Evolutionary conservation across 2,888 invertebrate genomes (phyloP).

Genomic region (Slavum lentiscoides): DNA sequence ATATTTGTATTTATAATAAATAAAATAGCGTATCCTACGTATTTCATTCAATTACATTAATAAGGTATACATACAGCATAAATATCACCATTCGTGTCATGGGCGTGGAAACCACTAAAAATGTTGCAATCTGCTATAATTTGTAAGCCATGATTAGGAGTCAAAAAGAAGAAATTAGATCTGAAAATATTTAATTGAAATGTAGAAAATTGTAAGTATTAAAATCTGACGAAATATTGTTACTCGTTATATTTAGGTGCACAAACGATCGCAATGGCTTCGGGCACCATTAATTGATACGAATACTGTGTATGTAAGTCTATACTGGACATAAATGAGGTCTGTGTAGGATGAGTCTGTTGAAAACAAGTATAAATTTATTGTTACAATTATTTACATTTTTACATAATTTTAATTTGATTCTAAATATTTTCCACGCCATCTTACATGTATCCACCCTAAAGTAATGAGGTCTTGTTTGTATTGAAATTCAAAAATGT

Average conservation of each 20-base stretch:
- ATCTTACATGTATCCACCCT: slow-evolving; percentile 97
- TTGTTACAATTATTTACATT: not conserved
- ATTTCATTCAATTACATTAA: not conserved
- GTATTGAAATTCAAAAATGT: slow-evolving; percentile 90
- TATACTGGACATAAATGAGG: slow-evolving; percentile 94
- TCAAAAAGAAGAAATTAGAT: slow-evolving; percentile 86
- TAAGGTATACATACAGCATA: slow-evolving; percentile 71
- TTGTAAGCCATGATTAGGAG: slow-evolving; percentile 83
- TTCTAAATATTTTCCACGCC: slow-evolving; percentile 25
- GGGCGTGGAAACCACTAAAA: slow-evolving; percentile 89
- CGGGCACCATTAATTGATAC: slow-evolving; percentile 95
- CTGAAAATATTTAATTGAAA: slow-evolving; percentile 64
- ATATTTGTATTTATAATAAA: too few species aligned
- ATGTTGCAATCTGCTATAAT: slow-evolving; percentile 82
- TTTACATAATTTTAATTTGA: too few species aligned
- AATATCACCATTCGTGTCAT: slow-evolving; percentile 83
- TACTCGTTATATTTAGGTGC: slow-evolving; percentile 90
- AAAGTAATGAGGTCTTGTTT: slow-evolving; percentile 88
- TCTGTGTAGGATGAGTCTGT: slow-evolving; percentile 96
- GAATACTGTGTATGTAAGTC: slow-evolving; percentile 96
- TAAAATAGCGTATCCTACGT: not conserved
- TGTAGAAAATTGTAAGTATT: not conserved
- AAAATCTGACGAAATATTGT: slow-evolving; percentile 59
- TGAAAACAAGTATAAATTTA: slow-evolving; percentile 55
- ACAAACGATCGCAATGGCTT: slow-evolving; percentile 95